Evolutionary conservation across 2,888 invertebrate genomes (phyloP), one percentile per base, ranked within the genome.

Genomic region (Schizaphis graminum): DNA sequence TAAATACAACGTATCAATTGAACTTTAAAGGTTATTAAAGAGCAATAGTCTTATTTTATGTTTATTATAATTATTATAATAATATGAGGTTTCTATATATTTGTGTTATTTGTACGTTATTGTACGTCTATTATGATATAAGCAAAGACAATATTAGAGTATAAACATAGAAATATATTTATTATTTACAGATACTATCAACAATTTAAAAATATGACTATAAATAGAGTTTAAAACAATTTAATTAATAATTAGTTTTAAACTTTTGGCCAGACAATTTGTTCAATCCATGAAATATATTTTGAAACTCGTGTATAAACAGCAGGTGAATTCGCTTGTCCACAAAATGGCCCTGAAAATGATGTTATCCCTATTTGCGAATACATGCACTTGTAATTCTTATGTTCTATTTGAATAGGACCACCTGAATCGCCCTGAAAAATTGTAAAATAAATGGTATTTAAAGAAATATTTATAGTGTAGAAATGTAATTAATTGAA

Each of bases 391-490:
- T 28, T 61, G 26, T 89, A 89, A 8, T 16, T 77, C 57, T 95
- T 94, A 53, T 95, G 95, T 44, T 94, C 94, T 28, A 96, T 95
- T 91, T 96, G 96, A 1, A 98, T 96, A 0, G 98, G 98, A 1
- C 97, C 97, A 0, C 98, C 98, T 41, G 97, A 97, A 96, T 98
- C 98, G 87, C 98, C 98, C 97, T 97, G 44, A 16, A 35, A 92
- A 53, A 47, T 24, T 41, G 35, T 57, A 41, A 41, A 87, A 88
- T 67, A 67, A 67, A n/a, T n/a, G n/a, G n/a, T n/a, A 61, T n/a
- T n/a, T 67, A n/a, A 89, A 28, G 5, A 88, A 16, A 24, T 88
- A 1, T 49, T 16, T 7, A 44, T 57, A 7, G 26, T 56, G 26
- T 10, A 35, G 10, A 88, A 10, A 26, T 41, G 16, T 47, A 13